Percentiles rank a stretch among this genome's conserved stretches.
These are phyloP conservation scores for Drosophila tripunctata DNA, from an alignment of 2,888 invertebrate species.

Conservation along the genomic window DNA sequence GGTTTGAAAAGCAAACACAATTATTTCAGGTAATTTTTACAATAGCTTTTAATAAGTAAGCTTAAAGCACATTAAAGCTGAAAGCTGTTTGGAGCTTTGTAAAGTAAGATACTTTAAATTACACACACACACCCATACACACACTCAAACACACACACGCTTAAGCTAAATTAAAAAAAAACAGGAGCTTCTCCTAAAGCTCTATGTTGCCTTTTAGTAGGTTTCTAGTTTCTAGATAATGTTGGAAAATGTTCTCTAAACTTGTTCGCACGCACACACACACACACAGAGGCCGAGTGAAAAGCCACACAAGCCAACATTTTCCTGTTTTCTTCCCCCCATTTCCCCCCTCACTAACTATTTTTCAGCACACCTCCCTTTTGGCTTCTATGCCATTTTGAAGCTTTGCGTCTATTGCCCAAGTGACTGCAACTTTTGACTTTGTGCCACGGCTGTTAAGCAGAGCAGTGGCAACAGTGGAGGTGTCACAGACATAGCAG, in stretches of 20 bases:
- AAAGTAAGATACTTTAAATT: neutral
- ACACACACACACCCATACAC: neutral
- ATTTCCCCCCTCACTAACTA: neutral
- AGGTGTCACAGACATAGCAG: neutral
- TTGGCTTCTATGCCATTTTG: neutral
- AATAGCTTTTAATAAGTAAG: neutral
- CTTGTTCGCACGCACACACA: slow-evolving; percentile 50
- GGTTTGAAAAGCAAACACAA: no score
- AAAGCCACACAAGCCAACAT: slow-evolving; percentile 8
- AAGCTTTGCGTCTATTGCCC: slow-evolving; percentile 17
- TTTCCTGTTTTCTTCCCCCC: neutral
- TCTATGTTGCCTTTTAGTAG: slow-evolving; percentile 1
- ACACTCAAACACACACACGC: slow-evolving; percentile 1
- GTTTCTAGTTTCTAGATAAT: no score
- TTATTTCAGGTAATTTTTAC: no score
- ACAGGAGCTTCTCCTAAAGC: slow-evolving; percentile 10
- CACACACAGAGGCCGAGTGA: slow-evolving; percentile 49
- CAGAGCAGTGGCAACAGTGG: neutral
- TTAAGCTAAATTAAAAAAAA: neutral
- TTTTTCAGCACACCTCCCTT: neutral
- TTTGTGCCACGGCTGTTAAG: slow-evolving; percentile 40
- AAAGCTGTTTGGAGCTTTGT: neutral
- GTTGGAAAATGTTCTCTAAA: slow-evolving; percentile 40
- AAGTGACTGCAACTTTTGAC: slow-evolving; percentile 73
- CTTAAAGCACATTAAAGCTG: neutral